Base-by-base conservation (phyloP, 2,113 vertebrate species). In the Girardinichthys multiradiatus region DNA sequence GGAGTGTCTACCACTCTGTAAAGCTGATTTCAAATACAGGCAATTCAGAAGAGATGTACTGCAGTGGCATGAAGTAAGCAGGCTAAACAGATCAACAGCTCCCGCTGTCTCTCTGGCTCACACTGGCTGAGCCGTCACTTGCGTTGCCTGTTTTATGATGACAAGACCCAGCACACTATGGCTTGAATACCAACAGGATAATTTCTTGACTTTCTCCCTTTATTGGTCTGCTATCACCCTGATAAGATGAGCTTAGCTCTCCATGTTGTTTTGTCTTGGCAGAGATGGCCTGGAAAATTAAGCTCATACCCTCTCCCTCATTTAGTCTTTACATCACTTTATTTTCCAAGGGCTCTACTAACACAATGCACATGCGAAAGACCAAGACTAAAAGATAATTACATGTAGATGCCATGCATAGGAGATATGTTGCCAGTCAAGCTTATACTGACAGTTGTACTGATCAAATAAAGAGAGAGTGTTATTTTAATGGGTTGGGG, bases 161-260 rank as follows among this genome's bases (percentile, higher is more conserved):
- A 91, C 89, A 89, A 92, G 88, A 70, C 80, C 81, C 79, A 77
- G 79, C 68, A 57, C 88, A 84, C 70, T 84, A 79, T 76, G 83
- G 88, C 80, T 89, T 88, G 89, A 93, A 94, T 92, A 89, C 89
- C 86, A 90, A 93, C 62, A 63, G 65, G 74, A 86, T 89, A 64
- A 91, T 86, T 88, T 92, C 89, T 89, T 85, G 83, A 86, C 90
- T 86, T 82, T 87, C 79, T 83, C 81, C 80, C 83, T 93, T 91
- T 91, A 86, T 90, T 91, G 90, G 84, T 83, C 86, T 91, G 83
- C 84, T 82, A 85, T 90, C 77, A 26, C 39, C 73, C 74, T 81
- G 85, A 92, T 92, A 93, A 91, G 89, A 91, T 92, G 87, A 84
- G 92, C 87, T 86, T 86, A 85, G 74, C 83, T 87, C 70, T 77